Conservation (phyloP, 2,797 vertebrate genomes). For the Gephyroberyx darwinii region DNA sequence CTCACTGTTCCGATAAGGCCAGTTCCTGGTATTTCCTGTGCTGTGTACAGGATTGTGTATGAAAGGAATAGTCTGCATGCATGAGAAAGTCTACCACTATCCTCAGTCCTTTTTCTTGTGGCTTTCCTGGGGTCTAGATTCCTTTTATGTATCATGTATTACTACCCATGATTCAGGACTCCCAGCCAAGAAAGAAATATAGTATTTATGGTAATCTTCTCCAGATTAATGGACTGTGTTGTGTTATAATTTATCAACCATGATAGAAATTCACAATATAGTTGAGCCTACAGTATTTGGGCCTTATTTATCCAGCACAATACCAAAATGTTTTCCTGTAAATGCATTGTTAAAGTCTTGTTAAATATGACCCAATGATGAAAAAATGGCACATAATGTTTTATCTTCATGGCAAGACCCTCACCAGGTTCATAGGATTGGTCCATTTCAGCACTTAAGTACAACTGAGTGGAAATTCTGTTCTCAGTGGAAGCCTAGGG, state of each 20-base stretch:
- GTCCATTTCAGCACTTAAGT: no score
- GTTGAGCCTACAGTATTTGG: not conserved
- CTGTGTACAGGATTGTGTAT: not conserved
- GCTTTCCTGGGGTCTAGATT: not conserved
- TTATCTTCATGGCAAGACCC: no score
- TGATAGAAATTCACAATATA: not conserved
- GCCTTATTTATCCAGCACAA: not conserved
- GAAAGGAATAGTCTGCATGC: not conserved
- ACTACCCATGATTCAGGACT: not conserved
- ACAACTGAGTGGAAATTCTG: no score
- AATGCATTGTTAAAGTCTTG: no score
- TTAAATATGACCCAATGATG: no score
- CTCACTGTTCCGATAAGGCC: slow-evolving; percentile 45
- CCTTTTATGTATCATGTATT: not conserved
- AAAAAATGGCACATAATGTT: no score
- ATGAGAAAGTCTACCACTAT: not conserved
- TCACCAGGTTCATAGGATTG: no score
- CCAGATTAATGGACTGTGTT: not conserved
- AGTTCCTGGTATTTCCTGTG: slow-evolving; percentile 18
- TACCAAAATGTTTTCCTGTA: not conserved
- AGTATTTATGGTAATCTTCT: not conserved
- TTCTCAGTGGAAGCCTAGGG: no score
- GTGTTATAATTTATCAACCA: not conserved
- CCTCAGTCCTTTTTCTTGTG: not conserved
- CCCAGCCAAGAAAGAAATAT: not conserved